These are phyloP conservation scores for Mythimna vitellina DNA, from an alignment of 2,888 invertebrate genomes.

Conservation along the genomic window DNA sequence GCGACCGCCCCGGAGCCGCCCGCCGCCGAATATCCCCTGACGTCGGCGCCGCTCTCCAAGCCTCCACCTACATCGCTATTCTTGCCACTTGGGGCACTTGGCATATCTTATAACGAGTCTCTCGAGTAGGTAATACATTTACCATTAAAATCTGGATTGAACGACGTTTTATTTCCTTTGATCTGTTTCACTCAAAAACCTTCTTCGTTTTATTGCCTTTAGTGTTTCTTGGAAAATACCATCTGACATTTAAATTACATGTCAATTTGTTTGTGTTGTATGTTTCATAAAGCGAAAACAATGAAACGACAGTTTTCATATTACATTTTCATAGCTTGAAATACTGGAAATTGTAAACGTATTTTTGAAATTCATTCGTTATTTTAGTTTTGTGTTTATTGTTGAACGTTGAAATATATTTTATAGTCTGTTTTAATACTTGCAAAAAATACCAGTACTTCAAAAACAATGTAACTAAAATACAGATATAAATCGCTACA, in stretches of 20 bases:
- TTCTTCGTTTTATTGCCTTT: constrained; percentile 62
- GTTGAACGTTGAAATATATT: constrained; percentile 36
- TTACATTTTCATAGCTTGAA: constrained; percentile 31
- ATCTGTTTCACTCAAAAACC: constrained; percentile 64
- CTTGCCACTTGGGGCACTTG: constrained; percentile 80
- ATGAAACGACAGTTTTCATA: constrained; percentile 45
- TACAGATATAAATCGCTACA: neutral
- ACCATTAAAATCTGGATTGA: constrained; percentile 73
- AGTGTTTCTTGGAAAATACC: constrained; percentile 55
- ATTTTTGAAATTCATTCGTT: constrained; percentile 35
- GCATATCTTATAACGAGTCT: constrained; percentile 78
- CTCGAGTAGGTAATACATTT: constrained; percentile 77
- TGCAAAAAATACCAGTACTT: constrained; percentile 13
- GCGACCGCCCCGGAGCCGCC: constrained; percentile 72
- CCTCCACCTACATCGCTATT: constrained; percentile 73
- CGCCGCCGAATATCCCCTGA: constrained; percentile 69
- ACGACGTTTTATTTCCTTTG: constrained; percentile 71
- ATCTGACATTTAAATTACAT: constrained; percentile 53
- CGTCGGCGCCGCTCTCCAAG: constrained; percentile 64
- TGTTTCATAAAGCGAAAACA: constrained; percentile 47
- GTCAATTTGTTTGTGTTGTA: constrained; percentile 49
- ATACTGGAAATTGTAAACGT: constrained; percentile 40
- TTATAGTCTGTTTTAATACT: constrained; percentile 27
- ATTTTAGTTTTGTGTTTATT: constrained; percentile 41
- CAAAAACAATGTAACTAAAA: constrained; percentile 20